A percentile compares a stretch with the other conserved stretches of the same genome.
These are phyloP conservation scores for Zootoca vivipara DNA, from an alignment of 2,113 vertebrate species.

Conservation along the genomic window DNA sequence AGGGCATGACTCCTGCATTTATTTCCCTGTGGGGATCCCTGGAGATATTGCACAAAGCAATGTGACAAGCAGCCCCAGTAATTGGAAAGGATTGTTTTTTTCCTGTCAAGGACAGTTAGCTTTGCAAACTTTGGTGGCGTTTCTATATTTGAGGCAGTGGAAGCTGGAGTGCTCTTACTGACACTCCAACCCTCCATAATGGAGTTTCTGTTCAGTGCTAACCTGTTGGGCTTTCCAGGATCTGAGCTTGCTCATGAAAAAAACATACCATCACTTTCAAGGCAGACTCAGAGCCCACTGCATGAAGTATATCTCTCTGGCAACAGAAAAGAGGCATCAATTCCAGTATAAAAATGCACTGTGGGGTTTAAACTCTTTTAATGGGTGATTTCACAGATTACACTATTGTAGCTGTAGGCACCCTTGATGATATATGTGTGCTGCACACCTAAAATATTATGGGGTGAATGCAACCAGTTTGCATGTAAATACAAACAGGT, in stretches of 20 bases:
- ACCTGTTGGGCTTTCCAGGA: background rate
- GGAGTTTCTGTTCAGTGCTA: slow-evolving; percentile 26
- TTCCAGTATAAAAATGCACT: background rate
- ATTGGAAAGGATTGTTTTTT: background rate
- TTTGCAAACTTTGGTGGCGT: rapidly evolving
- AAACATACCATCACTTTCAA: background rate
- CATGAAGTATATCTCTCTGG: rapidly evolving
- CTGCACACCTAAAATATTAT: background rate
- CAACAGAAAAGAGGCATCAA: background rate
- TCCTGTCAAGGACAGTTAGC: background rate
- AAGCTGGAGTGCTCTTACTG: rapidly evolving
- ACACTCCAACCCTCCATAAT: rapidly evolving
- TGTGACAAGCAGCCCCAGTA: background rate
- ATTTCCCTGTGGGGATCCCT: background rate
- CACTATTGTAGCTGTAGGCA: no score
- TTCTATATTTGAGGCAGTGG: background rate
- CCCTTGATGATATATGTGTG: no score
- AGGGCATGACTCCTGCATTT: background rate
- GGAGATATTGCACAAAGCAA: slow-evolving; percentile 1
- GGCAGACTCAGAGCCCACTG: background rate
- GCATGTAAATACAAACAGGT: background rate
- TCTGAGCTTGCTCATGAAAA: background rate
- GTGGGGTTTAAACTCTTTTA: background rate
- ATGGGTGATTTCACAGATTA: background rate
- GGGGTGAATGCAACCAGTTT: background rate